Conservation (phyloP, 2,797 vertebrate species). For the Takifugu rubripes region DNA sequence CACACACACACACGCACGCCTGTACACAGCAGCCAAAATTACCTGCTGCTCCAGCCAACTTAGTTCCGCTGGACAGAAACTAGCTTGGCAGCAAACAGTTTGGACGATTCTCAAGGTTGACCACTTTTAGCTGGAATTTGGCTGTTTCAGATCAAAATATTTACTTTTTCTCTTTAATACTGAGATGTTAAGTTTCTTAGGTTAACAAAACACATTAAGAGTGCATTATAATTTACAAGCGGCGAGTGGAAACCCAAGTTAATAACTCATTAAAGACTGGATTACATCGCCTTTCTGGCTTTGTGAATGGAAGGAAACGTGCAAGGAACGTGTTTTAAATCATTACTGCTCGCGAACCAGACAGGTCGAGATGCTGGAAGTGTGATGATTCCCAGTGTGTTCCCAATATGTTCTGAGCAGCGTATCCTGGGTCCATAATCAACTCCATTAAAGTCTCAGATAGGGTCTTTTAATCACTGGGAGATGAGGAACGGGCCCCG, state of each 20-base stretch:
- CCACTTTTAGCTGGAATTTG: conserved; percentile 11
- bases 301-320: too few species aligned
- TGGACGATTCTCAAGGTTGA: conserved; percentile 23
- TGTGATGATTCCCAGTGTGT: too few species aligned
- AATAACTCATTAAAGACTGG: too few species aligned
- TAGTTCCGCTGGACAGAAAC: conserved; percentile 33
- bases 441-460: conserved; percentile 28
- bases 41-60: conserved; percentile 48
- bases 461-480: conserved; percentile 33
- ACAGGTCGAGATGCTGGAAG: too few species aligned
- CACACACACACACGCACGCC: conserved; percentile 22
- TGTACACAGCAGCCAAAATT: conserved; percentile 43
- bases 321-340: too few species aligned
- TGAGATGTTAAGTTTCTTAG: conserved; percentile 5
- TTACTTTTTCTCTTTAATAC: conserved; percentile 2
- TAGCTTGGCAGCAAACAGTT: conserved; percentile 40
- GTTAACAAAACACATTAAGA: conserved; percentile 8
- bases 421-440: conserved; percentile 21
- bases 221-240: too few species aligned
- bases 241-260: too few species aligned
- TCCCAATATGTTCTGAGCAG: not conserved
- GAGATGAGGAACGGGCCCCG: conserved; percentile 34
- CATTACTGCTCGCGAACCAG: too few species aligned
- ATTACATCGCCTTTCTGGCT: too few species aligned
- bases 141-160: conserved; percentile 27